These are phyloP conservation scores for Osmerus eperlanus DNA, from an alignment of 2,113 vertebrate genomes.

Conservation along the genomic window DNA sequence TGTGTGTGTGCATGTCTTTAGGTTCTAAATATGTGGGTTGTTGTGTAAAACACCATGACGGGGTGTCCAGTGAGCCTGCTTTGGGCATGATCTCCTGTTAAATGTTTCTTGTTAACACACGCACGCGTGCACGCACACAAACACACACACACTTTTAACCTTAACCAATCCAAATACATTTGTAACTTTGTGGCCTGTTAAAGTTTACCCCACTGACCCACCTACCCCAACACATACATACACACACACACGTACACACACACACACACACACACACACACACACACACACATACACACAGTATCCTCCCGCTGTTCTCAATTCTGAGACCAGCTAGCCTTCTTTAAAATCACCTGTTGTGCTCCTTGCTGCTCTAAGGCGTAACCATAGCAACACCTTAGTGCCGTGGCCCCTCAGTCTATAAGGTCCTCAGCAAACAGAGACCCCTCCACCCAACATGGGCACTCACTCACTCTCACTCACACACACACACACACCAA, in stretches of 20 bases:
- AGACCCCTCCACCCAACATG: slow-evolving; percentile 22
- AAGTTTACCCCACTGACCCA: background rate
- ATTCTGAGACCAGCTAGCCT: slow-evolving; percentile 42
- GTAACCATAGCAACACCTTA: slow-evolving; percentile 69
- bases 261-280: slow-evolving; percentile 5
- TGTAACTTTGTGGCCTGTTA: slow-evolving; percentile 8
- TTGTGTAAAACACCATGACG: background rate
- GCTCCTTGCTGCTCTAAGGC: slow-evolving; percentile 62
- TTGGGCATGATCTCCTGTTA: slow-evolving; percentile 53
- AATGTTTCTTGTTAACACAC: slow-evolving; percentile 60
- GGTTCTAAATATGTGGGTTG: background rate
- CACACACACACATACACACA: slow-evolving; percentile 4
- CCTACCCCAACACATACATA: slow-evolving; percentile 6
- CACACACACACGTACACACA: too few relatives aligned
- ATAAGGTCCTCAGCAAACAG: slow-evolving; percentile 64
- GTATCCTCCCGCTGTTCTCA: slow-evolving; percentile 44
- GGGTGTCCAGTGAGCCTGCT: slow-evolving; percentile 6
- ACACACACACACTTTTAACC: too few relatives aligned
- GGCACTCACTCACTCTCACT: slow-evolving; percentile 32
- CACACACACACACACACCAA: slow-evolving; percentile 15
- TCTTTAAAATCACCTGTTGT: slow-evolving; percentile 71
- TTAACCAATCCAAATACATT: slow-evolving; percentile 30
- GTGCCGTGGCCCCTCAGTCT: slow-evolving; percentile 56
- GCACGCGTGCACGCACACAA: slow-evolving; percentile 23
- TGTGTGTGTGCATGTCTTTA: background rate